A percentile compares a stretch with the other conserved stretches of the same genome.
These are phyloP conservation scores for Acanthacorydalis orientalis DNA, from an alignment of 2,888 invertebrate species.

Conservation along the genomic window DNA sequence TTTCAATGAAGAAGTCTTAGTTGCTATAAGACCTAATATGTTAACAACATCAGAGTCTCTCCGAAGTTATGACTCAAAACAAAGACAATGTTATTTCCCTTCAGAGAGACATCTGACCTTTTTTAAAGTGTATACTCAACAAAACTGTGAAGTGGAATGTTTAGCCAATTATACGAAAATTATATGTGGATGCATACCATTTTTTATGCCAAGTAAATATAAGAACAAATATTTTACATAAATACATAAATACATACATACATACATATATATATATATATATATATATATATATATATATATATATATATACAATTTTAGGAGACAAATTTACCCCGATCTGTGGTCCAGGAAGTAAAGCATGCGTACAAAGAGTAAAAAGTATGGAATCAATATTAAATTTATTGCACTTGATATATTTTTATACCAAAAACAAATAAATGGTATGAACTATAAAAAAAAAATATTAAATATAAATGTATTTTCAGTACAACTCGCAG, in stretches of 20 bases:
- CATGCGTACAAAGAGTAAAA: conserved; percentile 23
- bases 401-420: too few species aligned
- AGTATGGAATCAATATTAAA: conserved; percentile 11
- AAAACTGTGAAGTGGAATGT: conserved; percentile 58
- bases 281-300: background rate
- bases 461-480: background rate
- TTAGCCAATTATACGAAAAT: conserved; percentile 45
- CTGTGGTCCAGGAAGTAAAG: conserved; percentile 22
- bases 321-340: conserved; percentile 21
- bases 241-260: background rate
- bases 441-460: too few species aligned
- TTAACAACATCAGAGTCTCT: conserved; percentile 55
- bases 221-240: background rate
- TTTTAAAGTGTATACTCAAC: conserved; percentile 53
- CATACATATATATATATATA: background rate
- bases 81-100: conserved; percentile 53
- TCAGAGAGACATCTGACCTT: conserved; percentile 43
- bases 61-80: conserved; percentile 40
- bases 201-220: conserved; percentile 45
- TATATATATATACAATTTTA: conserved; percentile 9
- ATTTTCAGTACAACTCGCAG: conserved; percentile 1
- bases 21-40: conserved; percentile 57
- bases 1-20: conserved; percentile 50
- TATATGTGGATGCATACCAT: conserved; percentile 50
- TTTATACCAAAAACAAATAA: too few species aligned